Evolutionary conservation across 2,113 vertebrate species (phyloP).

Genomic region (Siphamia tubifer): DNA sequence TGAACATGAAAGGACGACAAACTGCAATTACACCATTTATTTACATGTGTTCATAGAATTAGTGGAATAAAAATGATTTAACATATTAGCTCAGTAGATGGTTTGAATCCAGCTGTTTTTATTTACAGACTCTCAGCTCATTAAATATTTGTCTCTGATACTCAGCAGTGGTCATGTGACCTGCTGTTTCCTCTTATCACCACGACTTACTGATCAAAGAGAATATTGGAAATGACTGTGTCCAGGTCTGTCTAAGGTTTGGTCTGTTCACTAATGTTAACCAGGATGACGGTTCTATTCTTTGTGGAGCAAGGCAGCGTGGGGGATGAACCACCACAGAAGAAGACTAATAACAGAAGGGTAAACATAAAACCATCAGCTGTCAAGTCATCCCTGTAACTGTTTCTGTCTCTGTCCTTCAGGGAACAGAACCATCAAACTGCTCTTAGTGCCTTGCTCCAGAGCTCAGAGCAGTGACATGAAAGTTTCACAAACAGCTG

Average conservation of each 20-base stretch:
- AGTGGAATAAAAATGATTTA: too few relatives aligned
- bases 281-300: background rate
- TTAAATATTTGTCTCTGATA: too few relatives aligned
- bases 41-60: too few relatives aligned
- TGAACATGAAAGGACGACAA: too few relatives aligned
- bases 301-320: background rate
- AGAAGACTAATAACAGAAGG: too few relatives aligned
- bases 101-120: too few relatives aligned
- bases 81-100: too few relatives aligned
- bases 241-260: background rate
- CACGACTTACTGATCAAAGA: background rate
- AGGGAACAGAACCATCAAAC: background rate
- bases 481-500: constrained; percentile 26
- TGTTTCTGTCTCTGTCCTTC: too few relatives aligned
- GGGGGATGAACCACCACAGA: too few relatives aligned
- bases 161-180: background rate
- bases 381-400: background rate
- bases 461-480: background rate
- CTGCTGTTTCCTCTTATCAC: background rate
- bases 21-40: too few relatives aligned
- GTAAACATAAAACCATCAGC: background rate
- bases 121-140: too few relatives aligned
- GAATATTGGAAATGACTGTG: background rate
- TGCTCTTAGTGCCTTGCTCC: constrained; percentile 6
- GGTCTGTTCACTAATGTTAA: background rate